phyloP scores from a whole-genome alignment of 2,797 vertebrate genomes.

The Synanceia verrucosa region DNA sequence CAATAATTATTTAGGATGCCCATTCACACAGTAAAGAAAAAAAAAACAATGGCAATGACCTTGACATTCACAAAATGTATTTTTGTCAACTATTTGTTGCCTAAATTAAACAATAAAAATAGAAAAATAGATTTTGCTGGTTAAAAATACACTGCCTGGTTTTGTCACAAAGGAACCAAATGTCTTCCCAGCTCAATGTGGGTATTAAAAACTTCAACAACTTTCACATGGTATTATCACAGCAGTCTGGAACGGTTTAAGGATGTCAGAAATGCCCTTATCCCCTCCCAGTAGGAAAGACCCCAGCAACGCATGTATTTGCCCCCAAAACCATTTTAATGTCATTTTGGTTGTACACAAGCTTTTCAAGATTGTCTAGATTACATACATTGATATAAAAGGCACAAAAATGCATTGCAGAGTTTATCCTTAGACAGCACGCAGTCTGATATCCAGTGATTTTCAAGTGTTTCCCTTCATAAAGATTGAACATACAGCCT shows the following conservation, averaged over 20 bases:
- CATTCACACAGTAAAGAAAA: background rate
- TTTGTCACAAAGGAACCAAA: no score
- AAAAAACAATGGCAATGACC: background rate
- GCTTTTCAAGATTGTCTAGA: constrained; percentile 95
- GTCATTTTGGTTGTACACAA: constrained; percentile 93
- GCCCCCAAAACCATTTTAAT: constrained; percentile 92
- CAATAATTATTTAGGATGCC: background rate
- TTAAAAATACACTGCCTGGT: background rate
- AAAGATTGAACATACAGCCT: constrained; percentile 87
- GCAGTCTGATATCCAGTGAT: constrained; percentile 85
- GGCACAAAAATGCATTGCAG: constrained; percentile 96
- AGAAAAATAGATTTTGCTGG: background rate
- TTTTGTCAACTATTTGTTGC: background rate
- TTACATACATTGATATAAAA: constrained; percentile 97
- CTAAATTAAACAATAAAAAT: background rate
- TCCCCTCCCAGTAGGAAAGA: constrained; percentile 14
- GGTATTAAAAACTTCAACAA: no score
- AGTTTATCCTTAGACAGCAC: constrained; percentile 83
- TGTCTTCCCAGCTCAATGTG: no score
- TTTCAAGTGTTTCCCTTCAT: constrained; percentile 94
- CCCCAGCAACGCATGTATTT: constrained; percentile 40
- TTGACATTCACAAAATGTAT: no score
- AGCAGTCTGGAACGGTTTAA: no score
- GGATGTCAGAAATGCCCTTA: background rate
- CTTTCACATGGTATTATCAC: no score